A percentile compares a stretch with the other conserved stretches of the same genome.
phyloP scores from a whole-genome alignment of 2,113 vertebrate species.

The Acrocephalus kingi region DNA sequence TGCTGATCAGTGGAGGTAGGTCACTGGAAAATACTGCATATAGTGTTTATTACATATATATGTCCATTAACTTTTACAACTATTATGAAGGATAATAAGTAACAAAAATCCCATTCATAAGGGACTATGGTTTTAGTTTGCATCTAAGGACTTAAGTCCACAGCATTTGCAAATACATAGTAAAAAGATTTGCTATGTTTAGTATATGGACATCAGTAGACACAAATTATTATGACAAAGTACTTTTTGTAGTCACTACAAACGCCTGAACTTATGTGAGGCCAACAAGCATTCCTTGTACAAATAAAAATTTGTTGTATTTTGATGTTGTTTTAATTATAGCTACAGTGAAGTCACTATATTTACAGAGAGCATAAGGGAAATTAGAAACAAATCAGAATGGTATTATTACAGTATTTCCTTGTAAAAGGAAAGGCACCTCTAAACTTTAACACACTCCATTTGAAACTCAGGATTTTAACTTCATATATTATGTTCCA shows the following conservation, averaged over 20 bases:
- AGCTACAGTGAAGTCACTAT: not conserved
- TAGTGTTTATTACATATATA: not conserved
- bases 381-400: not conserved
- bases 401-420: not conserved
- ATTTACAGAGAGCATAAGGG: not conserved
- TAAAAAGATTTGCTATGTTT: not conserved
- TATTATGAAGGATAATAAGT: not conserved
- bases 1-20: not conserved
- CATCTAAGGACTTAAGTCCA: not conserved
- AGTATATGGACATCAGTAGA: accelerated
- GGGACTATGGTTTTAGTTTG: not conserved
- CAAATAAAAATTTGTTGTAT: not conserved
- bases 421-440: not conserved
- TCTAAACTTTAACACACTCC: not conserved
- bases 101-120: not conserved
- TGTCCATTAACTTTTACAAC: not conserved
- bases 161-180: not conserved
- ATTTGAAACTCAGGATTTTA: not conserved
- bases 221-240: not conserved
- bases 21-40: not conserved
- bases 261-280: not conserved
- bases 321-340: not conserved
- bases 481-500: not conserved
- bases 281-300: not conserved
- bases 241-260: not conserved